These are phyloP conservation scores for Sitobion miscanthi DNA, from an alignment of 1,140 invertebrate species.

Conservation along the genomic window DNA sequence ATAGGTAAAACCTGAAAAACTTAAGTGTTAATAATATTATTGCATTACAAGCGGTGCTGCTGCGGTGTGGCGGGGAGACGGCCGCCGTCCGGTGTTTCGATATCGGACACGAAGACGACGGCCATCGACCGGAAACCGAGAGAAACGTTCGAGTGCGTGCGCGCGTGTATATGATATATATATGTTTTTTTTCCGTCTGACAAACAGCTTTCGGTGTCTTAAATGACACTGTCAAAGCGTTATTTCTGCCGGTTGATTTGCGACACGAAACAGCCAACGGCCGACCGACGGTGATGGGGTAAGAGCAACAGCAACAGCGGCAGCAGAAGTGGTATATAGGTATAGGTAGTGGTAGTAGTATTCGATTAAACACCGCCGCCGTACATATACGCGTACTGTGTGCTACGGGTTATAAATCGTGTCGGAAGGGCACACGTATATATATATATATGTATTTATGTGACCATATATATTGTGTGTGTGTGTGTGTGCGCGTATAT, in stretches of 20 bases:
- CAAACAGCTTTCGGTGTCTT: constrained; percentile 55
- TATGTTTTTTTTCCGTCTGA: constrained; percentile 20
- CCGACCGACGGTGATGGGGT: neutral
- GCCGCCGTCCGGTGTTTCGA: neutral
- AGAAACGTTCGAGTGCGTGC: neutral
- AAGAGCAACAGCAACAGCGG: too few species aligned
- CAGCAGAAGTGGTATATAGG: neutral
- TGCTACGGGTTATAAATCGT: constrained; percentile 47
- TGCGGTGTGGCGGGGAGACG: neutral
- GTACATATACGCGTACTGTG: neutral
- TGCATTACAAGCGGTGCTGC: neutral
- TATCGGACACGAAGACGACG: neutral
- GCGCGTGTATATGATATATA: neutral
- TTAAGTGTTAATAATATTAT: too few species aligned
- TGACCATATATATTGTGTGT: neutral
- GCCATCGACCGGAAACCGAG: constrained; percentile 2
- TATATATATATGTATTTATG: constrained; percentile 4
- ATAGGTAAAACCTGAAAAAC: too few species aligned
- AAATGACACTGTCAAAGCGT: constrained; percentile 56
- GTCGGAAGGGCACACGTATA: neutral
- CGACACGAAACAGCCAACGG: constrained; percentile 35
- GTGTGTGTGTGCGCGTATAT: too few species aligned
- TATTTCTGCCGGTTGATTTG: constrained; percentile 56
- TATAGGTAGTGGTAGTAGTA: neutral
- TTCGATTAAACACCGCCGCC: constrained; percentile 49